A percentile compares a stretch with the other conserved stretches of the same genome.
Conservation (phyloP, 2,113 vertebrate genomes). For the Rhodinocichla rosea region DNA sequence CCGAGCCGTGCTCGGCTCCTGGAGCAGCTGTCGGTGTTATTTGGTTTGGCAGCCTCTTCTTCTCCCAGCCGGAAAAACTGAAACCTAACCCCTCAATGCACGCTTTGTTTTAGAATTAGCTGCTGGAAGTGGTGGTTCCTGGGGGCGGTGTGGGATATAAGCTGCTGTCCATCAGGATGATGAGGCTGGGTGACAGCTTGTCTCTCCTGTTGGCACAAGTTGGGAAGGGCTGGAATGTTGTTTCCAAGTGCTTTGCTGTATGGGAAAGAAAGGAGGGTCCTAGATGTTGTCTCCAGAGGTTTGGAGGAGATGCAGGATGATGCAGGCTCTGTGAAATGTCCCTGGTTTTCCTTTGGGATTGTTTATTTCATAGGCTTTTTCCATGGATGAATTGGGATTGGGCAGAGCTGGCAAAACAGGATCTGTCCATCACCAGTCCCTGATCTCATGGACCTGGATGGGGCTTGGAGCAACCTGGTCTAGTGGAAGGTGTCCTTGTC, state of each 20-base stretch:
- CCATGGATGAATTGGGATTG: neutral
- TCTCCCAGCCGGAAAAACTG: conserved; percentile 25
- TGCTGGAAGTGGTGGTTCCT: conserved; percentile 24
- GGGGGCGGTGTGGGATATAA: neutral
- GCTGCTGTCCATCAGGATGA: conserved; percentile 50
- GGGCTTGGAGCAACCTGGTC: neutral
- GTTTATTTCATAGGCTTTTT: neutral
- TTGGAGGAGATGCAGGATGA: neutral
- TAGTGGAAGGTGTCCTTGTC: neutral
- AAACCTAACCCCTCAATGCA: conserved; percentile 46
- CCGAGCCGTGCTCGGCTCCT: neutral
- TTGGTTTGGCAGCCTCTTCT: conserved; percentile 50
- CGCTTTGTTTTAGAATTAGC: conserved; percentile 47
- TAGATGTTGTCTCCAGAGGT: neutral
- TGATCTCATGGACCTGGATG: neutral
- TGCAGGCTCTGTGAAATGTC: neutral
- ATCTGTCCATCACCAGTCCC: neutral
- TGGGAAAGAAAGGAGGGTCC: neutral
- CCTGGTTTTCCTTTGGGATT: neutral
- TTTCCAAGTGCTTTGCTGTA: accelerated
- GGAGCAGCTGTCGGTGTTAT: conserved; percentile 52
- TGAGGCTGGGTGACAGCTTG: conserved; percentile 29
- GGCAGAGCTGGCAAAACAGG: neutral
- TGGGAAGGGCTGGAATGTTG: neutral
- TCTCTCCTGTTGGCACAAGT: neutral